Conservation (phyloP, 2,888 invertebrate species). For the Cephus pygmeus region DNA sequence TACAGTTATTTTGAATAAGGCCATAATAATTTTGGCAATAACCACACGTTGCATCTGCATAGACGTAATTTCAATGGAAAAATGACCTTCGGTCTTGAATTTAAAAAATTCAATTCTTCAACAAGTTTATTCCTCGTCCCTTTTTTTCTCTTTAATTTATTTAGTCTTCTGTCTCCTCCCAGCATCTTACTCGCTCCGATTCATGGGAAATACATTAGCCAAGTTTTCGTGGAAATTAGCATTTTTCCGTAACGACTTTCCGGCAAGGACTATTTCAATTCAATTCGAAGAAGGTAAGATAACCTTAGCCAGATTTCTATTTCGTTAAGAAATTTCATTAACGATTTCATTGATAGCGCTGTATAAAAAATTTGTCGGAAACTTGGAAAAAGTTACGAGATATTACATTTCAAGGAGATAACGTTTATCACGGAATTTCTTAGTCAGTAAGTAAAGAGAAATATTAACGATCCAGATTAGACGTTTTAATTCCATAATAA, state of each 20-base stretch:
- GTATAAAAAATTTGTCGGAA: not conserved
- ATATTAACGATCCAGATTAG: no score
- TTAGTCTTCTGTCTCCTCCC: not conserved
- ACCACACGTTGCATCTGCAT: no score
- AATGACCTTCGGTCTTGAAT: not conserved
- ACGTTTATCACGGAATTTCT: not conserved
- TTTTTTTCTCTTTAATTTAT: not conserved
- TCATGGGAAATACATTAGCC: not conserved
- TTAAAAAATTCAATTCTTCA: not conserved
- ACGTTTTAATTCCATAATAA: no score
- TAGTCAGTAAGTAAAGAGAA: not conserved
- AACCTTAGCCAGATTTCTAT: not conserved
- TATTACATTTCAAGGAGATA: not conserved
- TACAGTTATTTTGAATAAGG: no score
- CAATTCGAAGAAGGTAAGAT: not conserved
- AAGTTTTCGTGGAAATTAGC: not conserved
- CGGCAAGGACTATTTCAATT: not conserved
- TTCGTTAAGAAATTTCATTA: not conserved
- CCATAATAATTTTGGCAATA: no score
- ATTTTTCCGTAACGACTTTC: not conserved
- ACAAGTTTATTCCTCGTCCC: not conserved
- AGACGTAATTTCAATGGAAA: not conserved
- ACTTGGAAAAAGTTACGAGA: not conserved
- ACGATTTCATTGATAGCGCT: not conserved
- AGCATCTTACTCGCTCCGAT: not conserved